These are phyloP conservation scores for Monomorium pharaonis DNA, from an alignment of 1,140 invertebrate genomes.

Conservation along the genomic window DNA sequence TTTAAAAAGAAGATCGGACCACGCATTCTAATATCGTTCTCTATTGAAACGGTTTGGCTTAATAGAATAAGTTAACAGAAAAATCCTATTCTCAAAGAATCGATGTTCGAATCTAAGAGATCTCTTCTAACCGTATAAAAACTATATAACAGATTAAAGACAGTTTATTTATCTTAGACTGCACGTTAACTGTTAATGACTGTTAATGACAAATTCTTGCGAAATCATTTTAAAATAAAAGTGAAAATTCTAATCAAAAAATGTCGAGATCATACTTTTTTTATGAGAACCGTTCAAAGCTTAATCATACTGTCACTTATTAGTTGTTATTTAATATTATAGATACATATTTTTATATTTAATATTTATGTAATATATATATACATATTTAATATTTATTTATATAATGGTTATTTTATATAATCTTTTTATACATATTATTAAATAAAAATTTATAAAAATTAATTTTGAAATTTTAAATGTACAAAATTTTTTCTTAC, in stretches of 20 bases:
- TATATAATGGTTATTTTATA: not conserved
- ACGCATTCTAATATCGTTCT: not conserved
- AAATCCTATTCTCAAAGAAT: not conserved
- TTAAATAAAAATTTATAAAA: not conserved
- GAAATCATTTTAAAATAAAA: not conserved
- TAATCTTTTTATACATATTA: not conserved
- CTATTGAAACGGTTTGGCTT: not conserved
- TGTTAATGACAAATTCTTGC: too few relatives aligned
- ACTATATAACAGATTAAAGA: not conserved
- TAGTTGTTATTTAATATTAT: not conserved
- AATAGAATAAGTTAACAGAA: constrained; percentile 7
- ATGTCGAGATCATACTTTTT: not conserved
- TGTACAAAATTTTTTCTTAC: not conserved
- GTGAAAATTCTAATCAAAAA: not conserved
- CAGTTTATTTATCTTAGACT: not conserved
- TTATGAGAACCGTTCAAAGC: not conserved
- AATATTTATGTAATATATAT: not conserved
- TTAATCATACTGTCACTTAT: not conserved
- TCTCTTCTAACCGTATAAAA: too few relatives aligned
- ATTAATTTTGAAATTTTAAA: not conserved
- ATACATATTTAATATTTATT: not conserved
- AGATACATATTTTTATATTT: not conserved
- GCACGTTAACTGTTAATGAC: not conserved
- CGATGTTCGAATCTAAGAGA: not conserved
- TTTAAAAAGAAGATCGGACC: not conserved